phyloP scores from a whole-genome alignment of 2,888 invertebrate species.

The Plutella xylostella region DNA sequence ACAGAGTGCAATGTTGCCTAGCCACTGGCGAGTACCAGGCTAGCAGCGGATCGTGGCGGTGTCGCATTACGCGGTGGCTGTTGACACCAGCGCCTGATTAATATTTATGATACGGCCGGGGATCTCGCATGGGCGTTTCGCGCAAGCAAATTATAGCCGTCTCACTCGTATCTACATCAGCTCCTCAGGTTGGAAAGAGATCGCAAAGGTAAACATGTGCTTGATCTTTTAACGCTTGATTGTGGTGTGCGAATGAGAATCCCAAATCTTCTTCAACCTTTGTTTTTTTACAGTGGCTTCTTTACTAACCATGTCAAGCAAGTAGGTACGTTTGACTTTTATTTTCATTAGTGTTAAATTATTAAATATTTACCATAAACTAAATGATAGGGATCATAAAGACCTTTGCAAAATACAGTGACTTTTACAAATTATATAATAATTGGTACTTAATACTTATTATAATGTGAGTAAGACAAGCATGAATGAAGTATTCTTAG shows the following conservation, averaged over 20 bases:
- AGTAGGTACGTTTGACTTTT: background rate
- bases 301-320: background rate
- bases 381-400: no score
- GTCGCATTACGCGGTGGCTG: slow-evolving; percentile 70
- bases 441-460: no score
- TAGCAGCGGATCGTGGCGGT: slow-evolving; percentile 55
- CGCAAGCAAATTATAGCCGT: slow-evolving; percentile 55
- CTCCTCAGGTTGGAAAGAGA: slow-evolving; percentile 32
- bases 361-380: no score
- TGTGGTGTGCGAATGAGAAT: slow-evolving; percentile 64
- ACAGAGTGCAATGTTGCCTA: slow-evolving; percentile 27
- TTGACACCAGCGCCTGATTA: slow-evolving; percentile 71
- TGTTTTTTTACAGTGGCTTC: slow-evolving; percentile 27
- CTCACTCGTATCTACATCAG: slow-evolving; percentile 39
- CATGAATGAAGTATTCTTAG: no score
- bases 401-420: no score
- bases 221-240: slow-evolving; percentile 50
- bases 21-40: slow-evolving; percentile 51
- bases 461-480: no score
- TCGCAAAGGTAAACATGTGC: slow-evolving; percentile 37
- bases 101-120: slow-evolving; percentile 70
- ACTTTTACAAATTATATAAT: no score
- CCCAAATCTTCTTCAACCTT: slow-evolving; percentile 57
- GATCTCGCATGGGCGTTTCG: slow-evolving; percentile 69
- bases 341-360: no score